These are phyloP conservation scores for Podarcis cretensis DNA, from an alignment of 2,113 vertebrate species.

Conservation along the genomic window DNA sequence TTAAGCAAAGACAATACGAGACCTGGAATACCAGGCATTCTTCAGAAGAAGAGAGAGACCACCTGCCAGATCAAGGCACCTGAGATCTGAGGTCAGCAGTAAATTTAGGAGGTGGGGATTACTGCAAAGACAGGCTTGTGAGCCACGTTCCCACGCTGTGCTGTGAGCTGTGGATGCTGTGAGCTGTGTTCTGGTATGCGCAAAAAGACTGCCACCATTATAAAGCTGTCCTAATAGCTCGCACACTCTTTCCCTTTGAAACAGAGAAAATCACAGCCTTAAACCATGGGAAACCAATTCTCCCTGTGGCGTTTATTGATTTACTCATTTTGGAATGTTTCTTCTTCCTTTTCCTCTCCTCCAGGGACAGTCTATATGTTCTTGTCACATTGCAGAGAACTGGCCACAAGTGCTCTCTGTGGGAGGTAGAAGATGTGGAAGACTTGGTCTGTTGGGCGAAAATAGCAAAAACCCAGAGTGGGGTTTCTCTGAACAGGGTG, in stretches of 20 bases:
- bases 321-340: background rate
- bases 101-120: background rate
- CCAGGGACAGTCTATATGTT: background rate
- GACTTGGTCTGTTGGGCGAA: background rate
- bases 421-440: background rate
- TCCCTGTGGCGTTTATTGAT: background rate
- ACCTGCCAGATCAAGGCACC: background rate
- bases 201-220: background rate
- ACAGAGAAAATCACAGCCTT: background rate
- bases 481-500: background rate
- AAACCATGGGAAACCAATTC: conserved; percentile 3
- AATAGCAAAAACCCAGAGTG: background rate
- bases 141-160: background rate
- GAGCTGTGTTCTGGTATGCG: background rate
- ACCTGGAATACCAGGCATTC: conserved; percentile 4
- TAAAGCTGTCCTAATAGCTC: background rate
- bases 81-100: background rate
- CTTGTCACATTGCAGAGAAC: background rate
- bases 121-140: background rate
- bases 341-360: background rate
- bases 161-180: too few relatives aligned
- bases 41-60: background rate
- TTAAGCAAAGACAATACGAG: background rate
- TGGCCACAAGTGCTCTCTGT: background rate
- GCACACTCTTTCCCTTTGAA: background rate